phyloP scores from a whole-genome alignment of 1,140 invertebrate species.

The Phthorimaea operculella region DNA sequence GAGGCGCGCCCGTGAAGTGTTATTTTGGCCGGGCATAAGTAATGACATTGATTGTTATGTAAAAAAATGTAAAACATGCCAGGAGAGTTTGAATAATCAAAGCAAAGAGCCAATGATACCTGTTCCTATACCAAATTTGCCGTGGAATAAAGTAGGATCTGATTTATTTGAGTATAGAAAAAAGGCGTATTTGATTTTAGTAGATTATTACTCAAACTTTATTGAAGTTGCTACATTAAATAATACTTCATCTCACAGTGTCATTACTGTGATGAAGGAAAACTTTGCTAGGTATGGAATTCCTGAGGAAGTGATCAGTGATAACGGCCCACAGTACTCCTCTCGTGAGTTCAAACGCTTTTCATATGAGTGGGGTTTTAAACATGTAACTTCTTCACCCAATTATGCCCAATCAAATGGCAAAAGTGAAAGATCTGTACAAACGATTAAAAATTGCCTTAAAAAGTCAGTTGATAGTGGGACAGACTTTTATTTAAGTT shows the following conservation, averaged over 20 bases:
- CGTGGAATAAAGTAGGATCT: slow-evolving; percentile 13
- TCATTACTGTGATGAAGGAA: background rate
- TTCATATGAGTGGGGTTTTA: slow-evolving; percentile 43
- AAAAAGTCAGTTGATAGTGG: slow-evolving; percentile 23
- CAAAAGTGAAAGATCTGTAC: slow-evolving; percentile 38
- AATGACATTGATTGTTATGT: slow-evolving; percentile 26
- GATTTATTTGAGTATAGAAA: slow-evolving; percentile 20
- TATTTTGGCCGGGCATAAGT: slow-evolving; percentile 42
- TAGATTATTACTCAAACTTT: slow-evolving; percentile 22
- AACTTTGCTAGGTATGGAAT: slow-evolving; percentile 27
- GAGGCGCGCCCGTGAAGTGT: slow-evolving; percentile 31
- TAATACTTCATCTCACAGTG: background rate
- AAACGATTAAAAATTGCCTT: slow-evolving; percentile 42
- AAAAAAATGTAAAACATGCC: slow-evolving; percentile 16
- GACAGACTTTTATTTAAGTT: slow-evolving; percentile 14
- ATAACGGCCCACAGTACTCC: slow-evolving; percentile 51
- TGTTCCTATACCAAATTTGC: slow-evolving; percentile 10
- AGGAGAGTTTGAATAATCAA: slow-evolving; percentile 11
- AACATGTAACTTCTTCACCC: slow-evolving; percentile 42
- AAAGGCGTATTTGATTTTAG: slow-evolving; percentile 14
- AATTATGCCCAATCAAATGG: slow-evolving; percentile 48
- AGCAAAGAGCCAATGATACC: slow-evolving; percentile 12
- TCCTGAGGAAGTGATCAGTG: slow-evolving; percentile 36
- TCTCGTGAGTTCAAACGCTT: slow-evolving; percentile 50
- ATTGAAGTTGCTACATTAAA: slow-evolving; percentile 14